Evolutionary conservation across 2,797 vertebrate species (phyloP).

Genomic region (Megaceryle alcyon): DNA sequence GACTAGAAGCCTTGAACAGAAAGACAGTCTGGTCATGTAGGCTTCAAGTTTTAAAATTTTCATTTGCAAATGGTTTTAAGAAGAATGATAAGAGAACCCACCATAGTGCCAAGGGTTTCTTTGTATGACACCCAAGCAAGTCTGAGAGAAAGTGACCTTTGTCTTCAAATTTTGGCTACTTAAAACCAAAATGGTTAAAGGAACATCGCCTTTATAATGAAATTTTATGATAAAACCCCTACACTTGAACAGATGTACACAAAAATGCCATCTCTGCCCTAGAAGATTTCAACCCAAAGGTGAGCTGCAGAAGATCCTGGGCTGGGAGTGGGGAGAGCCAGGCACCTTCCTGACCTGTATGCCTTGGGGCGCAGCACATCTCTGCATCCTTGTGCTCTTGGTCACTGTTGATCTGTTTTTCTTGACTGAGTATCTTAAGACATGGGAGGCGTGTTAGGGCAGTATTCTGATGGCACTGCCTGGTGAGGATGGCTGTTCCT

Average conservation of each 20-base stretch:
- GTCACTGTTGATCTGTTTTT: not conserved
- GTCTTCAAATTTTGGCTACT: not conserved
- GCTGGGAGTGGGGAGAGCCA: not conserved
- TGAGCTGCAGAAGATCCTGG: not conserved
- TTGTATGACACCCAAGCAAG: not conserved
- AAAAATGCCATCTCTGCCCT: not conserved
- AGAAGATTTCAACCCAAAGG: not conserved
- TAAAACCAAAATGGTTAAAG: not conserved
- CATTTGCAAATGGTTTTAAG: not conserved
- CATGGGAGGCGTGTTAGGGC: fast-evolving
- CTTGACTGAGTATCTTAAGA: not conserved
- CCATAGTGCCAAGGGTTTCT: not conserved
- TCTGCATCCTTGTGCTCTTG: not conserved
- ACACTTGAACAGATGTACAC: not conserved
- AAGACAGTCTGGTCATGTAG: not conserved
- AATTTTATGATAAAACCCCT: not conserved
- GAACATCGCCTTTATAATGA: not conserved
- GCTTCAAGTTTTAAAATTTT: not conserved
- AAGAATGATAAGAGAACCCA: fast-evolving
- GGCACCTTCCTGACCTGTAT: not conserved
- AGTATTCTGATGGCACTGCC: not conserved
- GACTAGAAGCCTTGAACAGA: not conserved
- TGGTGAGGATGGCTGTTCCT: not conserved
- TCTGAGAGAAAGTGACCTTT: not conserved
- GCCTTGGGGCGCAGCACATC: not conserved